Base-by-base conservation (phyloP, 2,113 vertebrate genomes). In the Cepphus grylle region DNA sequence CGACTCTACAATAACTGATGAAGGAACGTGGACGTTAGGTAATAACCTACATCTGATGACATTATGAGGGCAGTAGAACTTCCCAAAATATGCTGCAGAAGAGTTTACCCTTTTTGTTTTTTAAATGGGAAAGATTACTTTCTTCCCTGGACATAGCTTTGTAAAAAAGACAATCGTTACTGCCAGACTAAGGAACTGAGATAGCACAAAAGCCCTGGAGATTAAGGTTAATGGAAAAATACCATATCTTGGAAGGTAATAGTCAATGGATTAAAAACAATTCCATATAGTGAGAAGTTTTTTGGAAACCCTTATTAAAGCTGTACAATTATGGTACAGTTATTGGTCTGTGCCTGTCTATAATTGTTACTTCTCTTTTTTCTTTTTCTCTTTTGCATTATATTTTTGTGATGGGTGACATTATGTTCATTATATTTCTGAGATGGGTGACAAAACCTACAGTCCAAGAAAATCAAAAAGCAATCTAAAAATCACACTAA, bases 11-110 rank as follows among this genome's bases (percentile, higher is more conserved):
- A 96, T 99, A 93, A 98, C 99, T 53, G 99, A 99, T 93, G 99
- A 99, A 95, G 99, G 98, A 73, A 99, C 99, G 0, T 99, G 99
- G 99, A 99, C 99, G 5, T 96, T 99, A 90, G 99, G 99, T 99
- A 98, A 98, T 85, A 88, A 74, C 18, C 20, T 86, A 2, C n/a
- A 22, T 36, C 50, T 94, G 61, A 12, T 69, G 49, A 25, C 38
- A 4, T 58, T 30, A 30, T 50, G 7, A 59, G 61, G 25, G 20
- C 32, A 58, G 15, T 23, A 66, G 52, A 74, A 43, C 11, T 23
- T 81, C 17, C 36, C 30, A 34, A 6, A 16, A 65, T 12, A 29
- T 4, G 13, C 32, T 78, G 36, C 47, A 81, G 25, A 79, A n/a
- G 14, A 63, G 12, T 34, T 71, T 45, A 27, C 6, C 14, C 7